phyloP scores from a whole-genome alignment of 1,140 invertebrate genomes.

The Ericerus pela region DNA sequence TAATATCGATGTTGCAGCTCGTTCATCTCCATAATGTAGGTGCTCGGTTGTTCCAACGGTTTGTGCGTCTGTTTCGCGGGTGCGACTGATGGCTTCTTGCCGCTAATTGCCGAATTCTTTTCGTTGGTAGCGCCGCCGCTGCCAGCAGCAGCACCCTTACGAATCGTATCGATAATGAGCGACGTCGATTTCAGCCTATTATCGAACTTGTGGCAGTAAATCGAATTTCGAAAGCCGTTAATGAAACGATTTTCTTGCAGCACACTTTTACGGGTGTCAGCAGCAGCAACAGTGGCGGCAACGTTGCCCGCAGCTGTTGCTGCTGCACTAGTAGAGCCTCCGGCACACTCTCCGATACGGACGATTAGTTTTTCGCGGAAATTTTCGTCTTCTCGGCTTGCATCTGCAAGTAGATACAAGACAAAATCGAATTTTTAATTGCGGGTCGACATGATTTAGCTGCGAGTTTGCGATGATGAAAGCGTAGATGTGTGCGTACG shows the following conservation, averaged over 20 bases:
- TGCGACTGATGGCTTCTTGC: too few species aligned
- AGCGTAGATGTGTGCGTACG: too few species aligned
- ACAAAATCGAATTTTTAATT: too few species aligned
- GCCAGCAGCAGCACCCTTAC: too few species aligned
- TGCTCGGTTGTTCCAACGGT: background rate
- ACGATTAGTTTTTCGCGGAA: background rate
- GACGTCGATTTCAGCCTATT: background rate
- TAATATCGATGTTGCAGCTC: background rate
- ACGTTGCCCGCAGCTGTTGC: background rate
- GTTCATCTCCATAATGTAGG: background rate
- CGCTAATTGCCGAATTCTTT: too few species aligned
- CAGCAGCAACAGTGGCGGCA: too few species aligned
- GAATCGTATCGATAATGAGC: background rate
- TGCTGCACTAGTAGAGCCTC: background rate
- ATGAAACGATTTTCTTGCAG: background rate
- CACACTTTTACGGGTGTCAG: too few species aligned
- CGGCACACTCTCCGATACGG: background rate
- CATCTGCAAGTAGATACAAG: conserved; percentile 5
- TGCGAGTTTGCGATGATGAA: too few species aligned
- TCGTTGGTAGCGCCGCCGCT: too few species aligned
- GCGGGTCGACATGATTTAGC: too few species aligned
- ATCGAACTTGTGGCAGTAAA: background rate
- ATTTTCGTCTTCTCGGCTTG: background rate
- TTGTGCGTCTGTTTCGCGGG: background rate
- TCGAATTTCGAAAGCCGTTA: conserved; percentile 1